A percentile compares a stretch with the other conserved stretches of the same genome.
Evolutionary conservation across 2,888 invertebrate genomes (phyloP).

Genomic region (Mycalesis mineus): DNA sequence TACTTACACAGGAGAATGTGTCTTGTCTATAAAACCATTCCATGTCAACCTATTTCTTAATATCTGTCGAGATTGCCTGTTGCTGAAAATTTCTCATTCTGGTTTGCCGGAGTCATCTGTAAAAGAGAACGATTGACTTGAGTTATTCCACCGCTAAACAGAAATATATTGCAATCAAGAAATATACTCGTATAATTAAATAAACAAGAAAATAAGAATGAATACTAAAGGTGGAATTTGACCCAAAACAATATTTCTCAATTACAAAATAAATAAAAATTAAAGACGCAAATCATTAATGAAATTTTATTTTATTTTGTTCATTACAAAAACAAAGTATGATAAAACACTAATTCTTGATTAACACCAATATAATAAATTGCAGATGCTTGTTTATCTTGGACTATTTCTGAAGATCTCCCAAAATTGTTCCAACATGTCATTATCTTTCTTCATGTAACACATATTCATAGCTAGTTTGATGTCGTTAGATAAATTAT

Average conservation of each 20-base stretch:
- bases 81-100: background rate
- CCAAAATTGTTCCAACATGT: background rate
- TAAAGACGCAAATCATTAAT: background rate
- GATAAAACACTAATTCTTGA: background rate
- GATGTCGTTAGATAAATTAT: background rate
- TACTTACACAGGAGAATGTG: no score
- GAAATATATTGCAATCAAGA: conserved; percentile 33
- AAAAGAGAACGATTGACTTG: conserved; percentile 63
- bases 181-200: conserved; percentile 36
- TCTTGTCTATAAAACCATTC: no score
- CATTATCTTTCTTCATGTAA: background rate
- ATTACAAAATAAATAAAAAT: conserved; percentile 8
- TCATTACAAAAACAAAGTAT: background rate
- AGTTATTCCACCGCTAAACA: conserved; percentile 54
- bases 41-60: no score
- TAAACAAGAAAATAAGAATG: conserved; percentile 25
- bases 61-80: background rate
- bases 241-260: conserved; percentile 61
- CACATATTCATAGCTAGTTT: background rate
- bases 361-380: background rate
- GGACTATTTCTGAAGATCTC: background rate
- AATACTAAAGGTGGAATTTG: conserved; percentile 58
- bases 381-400: background rate
- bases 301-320: conserved; percentile 10
- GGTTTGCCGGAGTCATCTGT: conserved; percentile 23